A percentile compares a stretch with the other conserved stretches of the same genome.
Evolutionary conservation across 1,140 invertebrate species (phyloP).

Genomic region (Bemisia tabaci): DNA sequence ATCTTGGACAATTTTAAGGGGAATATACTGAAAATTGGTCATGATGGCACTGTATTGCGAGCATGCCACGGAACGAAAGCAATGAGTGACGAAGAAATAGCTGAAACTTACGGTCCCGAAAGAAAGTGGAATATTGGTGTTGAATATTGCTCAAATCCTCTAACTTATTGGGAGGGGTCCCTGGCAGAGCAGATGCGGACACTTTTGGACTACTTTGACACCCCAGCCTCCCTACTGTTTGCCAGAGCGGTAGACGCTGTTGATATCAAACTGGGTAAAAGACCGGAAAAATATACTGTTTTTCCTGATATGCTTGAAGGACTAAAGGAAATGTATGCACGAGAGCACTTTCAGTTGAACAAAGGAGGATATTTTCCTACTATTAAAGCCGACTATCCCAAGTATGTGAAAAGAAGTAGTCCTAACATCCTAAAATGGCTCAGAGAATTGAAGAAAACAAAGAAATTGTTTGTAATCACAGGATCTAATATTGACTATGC

Average conservation of each 20-base stretch:
- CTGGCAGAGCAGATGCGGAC: conserved; percentile 43
- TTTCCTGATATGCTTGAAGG: conserved; percentile 52
- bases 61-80: conserved; percentile 53
- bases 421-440: conserved; percentile 48
- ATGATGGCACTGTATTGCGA: conserved; percentile 45
- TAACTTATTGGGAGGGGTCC: conserved; percentile 46
- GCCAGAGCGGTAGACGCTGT: conserved; percentile 54
- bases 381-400: conserved; percentile 44
- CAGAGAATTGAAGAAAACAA: conserved; percentile 36
- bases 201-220: conserved; percentile 64
- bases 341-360: conserved; percentile 41
- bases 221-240: conserved; percentile 48
- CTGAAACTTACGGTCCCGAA: conserved; percentile 42
- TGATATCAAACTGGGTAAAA: conserved; percentile 38
- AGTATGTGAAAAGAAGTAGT: conserved; percentile 48
- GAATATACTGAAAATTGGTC: conserved; percentile 50
- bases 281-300: conserved; percentile 38
- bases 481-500: conserved; percentile 64
- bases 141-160: conserved; percentile 38
- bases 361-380: conserved; percentile 45
- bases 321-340: conserved; percentile 44
- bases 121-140: conserved; percentile 42
- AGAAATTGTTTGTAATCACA: conserved; percentile 55
- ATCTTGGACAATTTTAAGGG: conserved; percentile 57
- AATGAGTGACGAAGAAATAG: conserved; percentile 42